Base-by-base conservation (phyloP, 1,140 invertebrate species). In the Pseudoatta argentina region DNA sequence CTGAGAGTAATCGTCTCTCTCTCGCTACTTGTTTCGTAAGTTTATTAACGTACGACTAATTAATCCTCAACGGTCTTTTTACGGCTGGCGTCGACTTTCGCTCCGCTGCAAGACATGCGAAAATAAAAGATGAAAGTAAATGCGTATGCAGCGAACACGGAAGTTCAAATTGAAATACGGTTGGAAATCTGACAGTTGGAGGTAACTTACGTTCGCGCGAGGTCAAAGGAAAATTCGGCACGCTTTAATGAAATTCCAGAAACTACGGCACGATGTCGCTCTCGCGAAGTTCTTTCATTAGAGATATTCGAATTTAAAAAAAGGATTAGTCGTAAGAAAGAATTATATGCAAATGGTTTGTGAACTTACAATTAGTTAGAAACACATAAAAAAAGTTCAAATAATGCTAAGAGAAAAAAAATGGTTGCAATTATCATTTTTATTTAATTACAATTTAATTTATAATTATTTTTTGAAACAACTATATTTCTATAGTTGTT, bases 21-120 rank as follows among this genome's bases (percentile, higher is more conserved):
- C 51, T 87, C 59, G 75, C 51, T 34, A 34, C 57, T 85, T 75
- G 57, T 72, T 85, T 88, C 86, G 66, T 67, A 87, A 87, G 66
- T 88, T 87, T 83, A 77, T 88, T 87, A 87, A 88, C 64, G 77
- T 66, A 64, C 79, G 66, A 75, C 72, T 88, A 88, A 89, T 89
- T 89, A 88, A 81, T 59, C 59, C 69, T 10, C 55, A n/a, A n/a
- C n/a, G 67, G 21, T 77, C 69, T 67, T 78, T 59, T 77, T 75
- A 57, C 24, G 55, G 14, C 51, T 63, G 39, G 21, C 55, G 48
- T 18, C 48, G 44, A 71, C 55, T 67, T 48, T 34, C 24, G 48
- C 63, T 44, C 27, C 24, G 16, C 77, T 34, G 55, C 81, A 87
- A 78, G 27, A 53, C 27, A 51, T 2, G 27, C 18, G 61, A 55